A percentile compares a stretch with the other conserved stretches of the same genome.
These are phyloP conservation scores for Hestina assimilis DNA, from an alignment of 1,140 invertebrate genomes.

Conservation along the genomic window DNA sequence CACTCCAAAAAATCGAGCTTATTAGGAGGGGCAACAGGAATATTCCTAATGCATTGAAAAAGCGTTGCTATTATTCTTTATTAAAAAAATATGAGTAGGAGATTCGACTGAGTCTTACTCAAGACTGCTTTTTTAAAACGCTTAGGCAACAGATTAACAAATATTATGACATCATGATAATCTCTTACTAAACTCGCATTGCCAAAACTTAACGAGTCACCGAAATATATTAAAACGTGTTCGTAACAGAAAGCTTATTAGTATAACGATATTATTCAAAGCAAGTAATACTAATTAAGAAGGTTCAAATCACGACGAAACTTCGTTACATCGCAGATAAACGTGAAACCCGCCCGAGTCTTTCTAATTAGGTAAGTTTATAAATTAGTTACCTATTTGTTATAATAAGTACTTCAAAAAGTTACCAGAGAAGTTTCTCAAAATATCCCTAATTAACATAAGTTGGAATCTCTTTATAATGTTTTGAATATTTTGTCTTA, in stretches of 20 bases:
- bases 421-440: conserved; percentile 34
- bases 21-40: too few species aligned
- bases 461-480: conserved; percentile 30
- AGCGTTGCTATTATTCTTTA: too few species aligned
- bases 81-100: too few species aligned
- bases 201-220: not conserved
- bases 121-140: too few species aligned
- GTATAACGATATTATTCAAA: conserved; percentile 22
- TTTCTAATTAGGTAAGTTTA: conserved; percentile 68
- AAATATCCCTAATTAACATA: conserved; percentile 33
- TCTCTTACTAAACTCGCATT: not conserved
- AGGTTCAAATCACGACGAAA: conserved; percentile 52
- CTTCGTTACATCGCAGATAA: conserved; percentile 52
- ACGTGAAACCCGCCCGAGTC: conserved; percentile 57
- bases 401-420: conserved; percentile 62
- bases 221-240: not conserved
- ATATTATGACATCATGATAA: not conserved
- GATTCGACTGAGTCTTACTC: too few species aligned
- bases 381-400: conserved; percentile 73
- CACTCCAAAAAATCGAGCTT: too few species aligned
- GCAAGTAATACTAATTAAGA: conserved; percentile 37
- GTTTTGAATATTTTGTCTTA: too few species aligned
- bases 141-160: not conserved
- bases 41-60: too few species aligned
- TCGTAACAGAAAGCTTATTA: conserved; percentile 1